Evolutionary conservation across 2,797 vertebrate genomes (phyloP), one percentile per base, ranked within the genome.

Genomic region (Pangasius macronema): DNA sequence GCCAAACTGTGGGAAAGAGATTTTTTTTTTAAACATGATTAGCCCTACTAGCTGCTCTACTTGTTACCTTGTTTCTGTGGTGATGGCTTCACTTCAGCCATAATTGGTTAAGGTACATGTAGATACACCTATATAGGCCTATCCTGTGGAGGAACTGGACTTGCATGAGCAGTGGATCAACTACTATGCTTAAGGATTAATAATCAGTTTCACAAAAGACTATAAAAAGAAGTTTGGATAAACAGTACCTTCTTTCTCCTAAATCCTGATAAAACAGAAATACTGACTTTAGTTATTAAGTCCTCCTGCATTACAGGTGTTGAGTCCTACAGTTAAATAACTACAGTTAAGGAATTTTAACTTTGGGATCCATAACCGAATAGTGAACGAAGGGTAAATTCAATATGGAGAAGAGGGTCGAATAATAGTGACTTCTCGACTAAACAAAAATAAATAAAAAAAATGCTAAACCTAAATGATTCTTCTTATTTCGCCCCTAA

Each of bases 31-130:
- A 72, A 73, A 79, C 72, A 83, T 18, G 67, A 88, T 89, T 89
- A 89, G 82, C 65, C 53, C 55, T 67, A 57, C 88, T 83, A 85
- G 84, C 51, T 55, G 53, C 68, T 75, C 53, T 86, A 85, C 85
- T 88, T 85, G 85, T 89, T 88, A 85, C 55, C 63, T 70, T 86
- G 89, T 90, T 90, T 90, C 89, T 85, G 89, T 90, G 84, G 89
- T 70, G 85, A 89, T 86, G 39, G 53, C 53, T 86, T 72, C 76
- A 70, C 73, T 87, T 75, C 77, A 84, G 75, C 59, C 30, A 36
- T 86, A 86, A 79, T 49, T 63, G 59, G 0, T 82, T 67, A 85
- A 13, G 16, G 49, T n/a, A 24, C 20, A 42, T n/a, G 16, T 46
- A 46, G 42, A 8, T 46, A 46, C 7, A 46, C 42, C 42, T 46